Conservation (phyloP, 2,113 vertebrate species). For the Microcebus ravelobensis region DNA sequence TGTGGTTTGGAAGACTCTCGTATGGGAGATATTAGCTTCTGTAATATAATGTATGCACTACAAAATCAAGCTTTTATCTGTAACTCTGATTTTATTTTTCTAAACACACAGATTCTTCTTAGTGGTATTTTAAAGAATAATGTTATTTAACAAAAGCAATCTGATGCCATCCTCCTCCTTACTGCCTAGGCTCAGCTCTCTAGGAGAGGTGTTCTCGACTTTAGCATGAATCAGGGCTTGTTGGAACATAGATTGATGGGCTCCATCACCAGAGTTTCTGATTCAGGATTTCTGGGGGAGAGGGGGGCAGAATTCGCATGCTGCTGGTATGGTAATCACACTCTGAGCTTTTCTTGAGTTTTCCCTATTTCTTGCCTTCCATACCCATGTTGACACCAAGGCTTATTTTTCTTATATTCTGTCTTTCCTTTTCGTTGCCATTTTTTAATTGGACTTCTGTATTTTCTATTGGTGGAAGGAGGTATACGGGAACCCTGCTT, state of each 20-base stretch:
- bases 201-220: background rate
- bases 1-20: background rate
- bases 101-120: background rate
- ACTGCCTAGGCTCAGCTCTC: background rate
- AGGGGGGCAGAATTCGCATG: no score
- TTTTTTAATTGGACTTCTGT: background rate
- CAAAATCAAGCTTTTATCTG: background rate
- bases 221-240: background rate
- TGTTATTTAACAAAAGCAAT: background rate
- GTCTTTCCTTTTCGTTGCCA: background rate
- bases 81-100: slow-evolving; percentile 26
- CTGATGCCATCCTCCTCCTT: background rate
- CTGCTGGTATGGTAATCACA: background rate
- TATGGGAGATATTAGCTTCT: background rate
- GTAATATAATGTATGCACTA: background rate
- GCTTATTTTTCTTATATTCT: background rate
- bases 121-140: background rate
- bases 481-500: background rate
- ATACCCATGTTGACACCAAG: background rate
- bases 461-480: background rate
- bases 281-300: background rate
- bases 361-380: background rate
- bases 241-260: background rate
- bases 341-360: background rate
- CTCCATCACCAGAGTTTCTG: background rate